phyloP scores from a whole-genome alignment of 2,888 invertebrate genomes.

The Drosophila ochracea region DNA sequence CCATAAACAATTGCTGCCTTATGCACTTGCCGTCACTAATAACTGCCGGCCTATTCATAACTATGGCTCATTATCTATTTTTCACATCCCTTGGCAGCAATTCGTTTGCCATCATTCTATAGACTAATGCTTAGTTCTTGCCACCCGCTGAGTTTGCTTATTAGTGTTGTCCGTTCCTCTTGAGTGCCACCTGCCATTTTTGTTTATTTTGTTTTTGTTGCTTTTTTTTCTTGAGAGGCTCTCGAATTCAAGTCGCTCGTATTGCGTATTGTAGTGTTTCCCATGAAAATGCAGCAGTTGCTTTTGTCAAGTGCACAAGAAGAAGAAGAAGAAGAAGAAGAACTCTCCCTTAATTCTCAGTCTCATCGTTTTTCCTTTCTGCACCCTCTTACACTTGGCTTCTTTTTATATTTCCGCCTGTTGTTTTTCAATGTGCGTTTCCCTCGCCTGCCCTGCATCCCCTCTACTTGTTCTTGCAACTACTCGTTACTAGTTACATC shows the following conservation, averaged over 20 bases:
- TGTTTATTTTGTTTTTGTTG: not conserved
- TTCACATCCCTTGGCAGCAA: constrained; percentile 21
- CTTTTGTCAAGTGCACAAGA: constrained; percentile 47
- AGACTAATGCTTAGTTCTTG: not conserved
- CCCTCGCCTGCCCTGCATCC: not conserved
- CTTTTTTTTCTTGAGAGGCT: constrained; percentile 9
- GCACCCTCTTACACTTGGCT: constrained; percentile 29
- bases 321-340: not conserved
- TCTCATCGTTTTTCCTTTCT: constrained; percentile 1
- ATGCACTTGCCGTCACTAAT: constrained; percentile 12
- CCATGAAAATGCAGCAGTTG: constrained; percentile 52
- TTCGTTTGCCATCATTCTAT: constrained; percentile 25
- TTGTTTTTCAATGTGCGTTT: constrained; percentile 28
- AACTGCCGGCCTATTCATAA: not conserved
- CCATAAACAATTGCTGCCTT: constrained; percentile 1
- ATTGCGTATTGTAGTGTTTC: constrained; percentile 42
- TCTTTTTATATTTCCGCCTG: constrained; percentile 39
- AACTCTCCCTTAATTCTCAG: constrained; percentile 2
- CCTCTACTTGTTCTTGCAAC: not conserved
- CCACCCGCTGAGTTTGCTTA: constrained; percentile 60
- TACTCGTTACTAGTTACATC: constrained; percentile 29
- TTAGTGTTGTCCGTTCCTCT: constrained; percentile 46
- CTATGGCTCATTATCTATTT: constrained; percentile 23
- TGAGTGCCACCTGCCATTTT: constrained; percentile 55
- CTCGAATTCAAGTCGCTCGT: constrained; percentile 9